Conservation (phyloP, 1,140 invertebrate species). For the Cryptotermes secundus region DNA sequence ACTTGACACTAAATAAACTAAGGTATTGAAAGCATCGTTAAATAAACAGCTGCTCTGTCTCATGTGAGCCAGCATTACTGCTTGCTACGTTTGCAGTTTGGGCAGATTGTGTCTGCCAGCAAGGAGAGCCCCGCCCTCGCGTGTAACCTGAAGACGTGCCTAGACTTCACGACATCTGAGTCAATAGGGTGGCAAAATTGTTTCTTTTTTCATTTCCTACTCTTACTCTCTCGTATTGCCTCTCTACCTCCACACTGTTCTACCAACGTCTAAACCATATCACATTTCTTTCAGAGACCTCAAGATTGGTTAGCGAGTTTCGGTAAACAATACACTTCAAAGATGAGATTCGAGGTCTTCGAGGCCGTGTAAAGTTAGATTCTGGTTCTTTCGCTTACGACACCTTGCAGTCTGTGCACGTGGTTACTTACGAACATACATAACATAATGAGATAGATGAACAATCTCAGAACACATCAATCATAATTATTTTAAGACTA, state of each 20-base stretch:
- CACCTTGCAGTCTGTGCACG: too few relatives aligned
- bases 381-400: too few relatives aligned
- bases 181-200: constrained; percentile 10
- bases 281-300: not conserved
- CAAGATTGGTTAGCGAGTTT: not conserved
- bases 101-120: not conserved
- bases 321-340: not conserved
- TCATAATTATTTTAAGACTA: too few relatives aligned
- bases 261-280: not conserved
- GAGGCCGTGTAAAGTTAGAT: too few relatives aligned
- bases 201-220: not conserved
- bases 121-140: not conserved
- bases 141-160: not conserved
- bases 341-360: too few relatives aligned
- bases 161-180: not conserved
- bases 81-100: not conserved
- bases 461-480: too few relatives aligned
- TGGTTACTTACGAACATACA: too few relatives aligned
- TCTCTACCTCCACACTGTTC: not conserved
- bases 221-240: not conserved
- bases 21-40: too few relatives aligned
- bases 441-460: too few relatives aligned
- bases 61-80: not conserved
- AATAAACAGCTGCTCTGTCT: too few relatives aligned
- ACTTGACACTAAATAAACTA: too few relatives aligned